Evolutionary conservation across 2,113 vertebrate genomes (phyloP).

Genomic region (Pomatostomus ruficeps): DNA sequence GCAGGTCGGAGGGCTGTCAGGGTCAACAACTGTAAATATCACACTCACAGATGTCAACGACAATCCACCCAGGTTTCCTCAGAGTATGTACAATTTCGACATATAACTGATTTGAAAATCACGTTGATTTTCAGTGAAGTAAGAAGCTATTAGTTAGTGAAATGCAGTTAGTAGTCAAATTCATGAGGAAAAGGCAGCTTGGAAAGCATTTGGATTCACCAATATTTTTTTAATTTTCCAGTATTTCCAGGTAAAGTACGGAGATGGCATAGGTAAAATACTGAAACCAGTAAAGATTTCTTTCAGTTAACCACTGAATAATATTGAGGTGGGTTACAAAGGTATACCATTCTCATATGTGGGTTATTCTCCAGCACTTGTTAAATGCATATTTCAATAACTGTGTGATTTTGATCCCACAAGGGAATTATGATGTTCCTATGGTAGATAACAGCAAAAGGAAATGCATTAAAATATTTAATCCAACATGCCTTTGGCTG

Average conservation of each 20-base stretch:
- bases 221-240: not conserved
- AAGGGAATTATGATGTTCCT: not conserved
- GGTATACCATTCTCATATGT: not conserved
- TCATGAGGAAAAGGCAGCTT: not conserved
- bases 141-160: not conserved
- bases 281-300: not conserved
- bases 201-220: not conserved
- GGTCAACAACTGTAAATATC: slow-evolving; percentile 95
- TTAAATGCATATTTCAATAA: not conserved
- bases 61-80: slow-evolving; percentile 93
- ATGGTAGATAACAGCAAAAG: not conserved
- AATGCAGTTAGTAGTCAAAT: not conserved
- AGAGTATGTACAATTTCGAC: slow-evolving; percentile 81
- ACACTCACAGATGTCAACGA: slow-evolving; percentile 96
- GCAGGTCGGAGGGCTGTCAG: slow-evolving; percentile 93
- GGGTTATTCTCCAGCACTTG: not conserved
- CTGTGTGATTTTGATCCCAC: not conserved
- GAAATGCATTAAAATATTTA: not conserved
- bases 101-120: slow-evolving; percentile 11
- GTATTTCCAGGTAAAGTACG: not conserved
- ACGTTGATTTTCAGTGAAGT: not conserved
- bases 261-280: not conserved
- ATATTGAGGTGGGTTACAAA: not conserved
- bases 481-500: not conserved
- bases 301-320: not conserved